Evolutionary conservation across 2,888 invertebrate species (phyloP).

Genomic region (Gortyna flavago): DNA sequence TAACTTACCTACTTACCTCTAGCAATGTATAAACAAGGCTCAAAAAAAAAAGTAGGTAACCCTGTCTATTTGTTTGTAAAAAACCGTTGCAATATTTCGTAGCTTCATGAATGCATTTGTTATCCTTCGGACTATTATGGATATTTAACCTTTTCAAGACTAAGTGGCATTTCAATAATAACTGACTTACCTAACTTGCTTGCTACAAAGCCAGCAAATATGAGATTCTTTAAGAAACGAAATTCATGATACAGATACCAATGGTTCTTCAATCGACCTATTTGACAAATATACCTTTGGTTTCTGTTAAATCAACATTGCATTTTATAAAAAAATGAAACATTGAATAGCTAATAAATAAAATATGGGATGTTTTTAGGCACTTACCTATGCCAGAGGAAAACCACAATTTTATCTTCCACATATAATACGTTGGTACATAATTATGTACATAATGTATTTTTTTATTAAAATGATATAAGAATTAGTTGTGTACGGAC

Average conservation of each 20-base stretch:
- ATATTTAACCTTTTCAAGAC: conserved; percentile 26
- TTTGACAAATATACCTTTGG: background rate
- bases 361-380: background rate
- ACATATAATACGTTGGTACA: conserved; percentile 1
- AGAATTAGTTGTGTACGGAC: conserved; percentile 50
- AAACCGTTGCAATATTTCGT: background rate
- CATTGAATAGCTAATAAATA: background rate
- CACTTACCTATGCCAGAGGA: background rate
- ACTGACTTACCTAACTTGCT: background rate
- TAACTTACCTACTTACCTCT: background rate
- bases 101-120: conserved; percentile 29
- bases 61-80: background rate
- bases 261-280: background rate
- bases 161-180: conserved; percentile 22
- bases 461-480: conserved; percentile 45
- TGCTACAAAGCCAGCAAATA: background rate
- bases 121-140: background rate
- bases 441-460: conserved; percentile 15
- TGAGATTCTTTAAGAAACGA: background rate
- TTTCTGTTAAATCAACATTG: background rate
- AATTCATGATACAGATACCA: background rate
- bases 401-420: conserved; percentile 36
- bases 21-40: background rate
- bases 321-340: background rate
- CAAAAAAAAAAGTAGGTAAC: background rate